Percentiles rank a stretch among this genome's conserved stretches.
These are phyloP conservation scores for Corydoras sp. DNA, from an alignment of 2,113 vertebrate species.

Conservation along the genomic window DNA sequence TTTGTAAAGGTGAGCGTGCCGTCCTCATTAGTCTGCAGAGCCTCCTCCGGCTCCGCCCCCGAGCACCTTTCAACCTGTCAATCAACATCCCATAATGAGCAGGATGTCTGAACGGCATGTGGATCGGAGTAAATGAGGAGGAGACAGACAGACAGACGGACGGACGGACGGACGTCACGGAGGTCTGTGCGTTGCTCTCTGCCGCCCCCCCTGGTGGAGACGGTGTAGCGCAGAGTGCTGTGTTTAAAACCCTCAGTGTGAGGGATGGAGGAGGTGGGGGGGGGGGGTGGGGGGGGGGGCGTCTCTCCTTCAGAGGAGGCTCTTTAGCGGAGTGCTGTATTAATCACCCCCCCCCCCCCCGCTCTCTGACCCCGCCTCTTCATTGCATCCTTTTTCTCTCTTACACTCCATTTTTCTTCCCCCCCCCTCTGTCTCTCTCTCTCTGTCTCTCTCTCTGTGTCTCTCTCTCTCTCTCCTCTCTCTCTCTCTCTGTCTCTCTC, in stretches of 20 bases:
- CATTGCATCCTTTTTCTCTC: constrained; percentile 48
- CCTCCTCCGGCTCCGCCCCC: constrained; percentile 2
- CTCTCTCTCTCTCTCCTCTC: constrained; percentile 15
- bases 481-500: constrained; percentile 18
- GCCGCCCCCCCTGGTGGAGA: constrained; percentile 23
- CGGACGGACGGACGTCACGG: too few relatives aligned
- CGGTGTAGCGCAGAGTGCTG: not conserved
- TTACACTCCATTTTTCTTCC: constrained; percentile 35
- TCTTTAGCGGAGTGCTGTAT: constrained; percentile 40
- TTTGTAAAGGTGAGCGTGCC: constrained; percentile 24
- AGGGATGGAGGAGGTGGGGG: constrained; percentile 11
- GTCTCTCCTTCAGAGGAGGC: constrained; percentile 24
- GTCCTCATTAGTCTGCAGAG: constrained; percentile 11
- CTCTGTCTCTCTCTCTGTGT: not conserved
- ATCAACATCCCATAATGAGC: too few relatives aligned
- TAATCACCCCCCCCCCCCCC: constrained; percentile 40
- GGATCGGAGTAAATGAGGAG: not conserved
- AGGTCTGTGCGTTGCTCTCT: not conserved
- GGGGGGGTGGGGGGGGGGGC: not conserved
- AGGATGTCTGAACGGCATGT: not conserved
- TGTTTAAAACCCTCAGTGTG: not conserved
- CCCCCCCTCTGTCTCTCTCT: not conserved
- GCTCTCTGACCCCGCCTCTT: constrained; percentile 50
- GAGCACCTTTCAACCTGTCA: not conserved
- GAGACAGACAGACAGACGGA: too few relatives aligned